Evolutionary conservation across 2,113 vertebrate genomes (phyloP).

Genomic region (Herpailurus yagouaroundi): DNA sequence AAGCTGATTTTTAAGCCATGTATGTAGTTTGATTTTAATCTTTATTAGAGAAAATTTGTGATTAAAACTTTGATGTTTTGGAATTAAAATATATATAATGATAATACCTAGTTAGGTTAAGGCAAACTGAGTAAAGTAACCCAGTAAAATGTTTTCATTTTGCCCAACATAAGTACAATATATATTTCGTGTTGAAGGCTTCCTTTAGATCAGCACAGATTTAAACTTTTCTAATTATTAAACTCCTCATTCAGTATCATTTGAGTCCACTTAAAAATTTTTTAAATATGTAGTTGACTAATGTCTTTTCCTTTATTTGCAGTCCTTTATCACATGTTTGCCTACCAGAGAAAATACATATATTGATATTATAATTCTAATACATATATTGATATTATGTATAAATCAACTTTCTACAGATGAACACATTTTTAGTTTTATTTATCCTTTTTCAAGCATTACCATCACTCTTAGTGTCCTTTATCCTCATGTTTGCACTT

Average conservation of each 20-base stretch:
- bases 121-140: slow-evolving; percentile 11
- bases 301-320: slow-evolving; percentile 38
- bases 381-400: neutral
- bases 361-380: neutral
- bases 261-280: slow-evolving; percentile 11
- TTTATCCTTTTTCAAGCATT: neutral
- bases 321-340: slow-evolving; percentile 33
- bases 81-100: slow-evolving; percentile 5
- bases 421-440: neutral
- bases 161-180: neutral
- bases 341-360: neutral
- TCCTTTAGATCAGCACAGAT: slow-evolving; percentile 24
- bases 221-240: slow-evolving; percentile 29
- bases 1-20: slow-evolving; percentile 55
- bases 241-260: slow-evolving; percentile 5
- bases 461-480: neutral
- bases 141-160: slow-evolving; percentile 48
- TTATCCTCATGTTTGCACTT: neutral
- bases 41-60: slow-evolving; percentile 50
- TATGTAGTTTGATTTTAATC: slow-evolving; percentile 51
- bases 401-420: neutral
- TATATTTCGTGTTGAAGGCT: slow-evolving; percentile 41
- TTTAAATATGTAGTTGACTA: slow-evolving; percentile 17
- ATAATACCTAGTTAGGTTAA: neutral
- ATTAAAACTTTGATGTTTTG: slow-evolving; percentile 41